phyloP scores from a whole-genome alignment of 2,888 invertebrate genomes.

The Lasioglossum lativentre region DNA sequence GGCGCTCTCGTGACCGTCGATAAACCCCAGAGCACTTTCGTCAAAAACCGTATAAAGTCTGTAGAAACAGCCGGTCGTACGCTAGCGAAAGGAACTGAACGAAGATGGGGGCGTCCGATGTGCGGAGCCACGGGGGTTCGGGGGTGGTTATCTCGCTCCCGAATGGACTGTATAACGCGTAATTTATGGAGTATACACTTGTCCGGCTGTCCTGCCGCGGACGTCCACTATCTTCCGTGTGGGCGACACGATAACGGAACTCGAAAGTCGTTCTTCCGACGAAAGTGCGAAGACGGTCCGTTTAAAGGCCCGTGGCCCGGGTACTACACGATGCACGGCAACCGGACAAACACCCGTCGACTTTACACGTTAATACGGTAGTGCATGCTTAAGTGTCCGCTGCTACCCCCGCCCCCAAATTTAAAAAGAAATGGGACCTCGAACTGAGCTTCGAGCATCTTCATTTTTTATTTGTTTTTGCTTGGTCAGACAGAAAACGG shows the following conservation, averaged over 20 bases:
- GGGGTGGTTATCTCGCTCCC: constrained; percentile 64
- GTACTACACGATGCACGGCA: neutral
- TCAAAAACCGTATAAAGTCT: constrained; percentile 75
- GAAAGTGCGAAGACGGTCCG: constrained; percentile 51
- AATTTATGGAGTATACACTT: constrained; percentile 73
- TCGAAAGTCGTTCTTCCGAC: constrained; percentile 50
- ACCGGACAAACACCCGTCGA: constrained; percentile 17
- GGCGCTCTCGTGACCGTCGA: constrained; percentile 54
- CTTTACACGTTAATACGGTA: neutral
- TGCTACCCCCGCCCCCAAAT: neutral
- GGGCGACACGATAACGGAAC: constrained; percentile 64
- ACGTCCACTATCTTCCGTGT: constrained; percentile 60
- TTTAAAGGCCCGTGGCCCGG: constrained; percentile 28
- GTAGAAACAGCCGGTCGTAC: constrained; percentile 54
- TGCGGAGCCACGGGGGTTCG: constrained; percentile 18
- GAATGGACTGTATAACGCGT: constrained; percentile 75
- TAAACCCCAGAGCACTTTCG: constrained; percentile 73
- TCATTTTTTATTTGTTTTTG: no score
- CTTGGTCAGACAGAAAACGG: no score
- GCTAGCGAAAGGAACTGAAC: constrained; percentile 61
- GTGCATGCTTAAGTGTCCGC: neutral
- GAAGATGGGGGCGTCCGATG: constrained; percentile 43
- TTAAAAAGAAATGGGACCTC: no score
- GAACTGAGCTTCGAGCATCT: no score
- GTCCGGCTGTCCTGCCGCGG: constrained; percentile 42